Conservation (phyloP, 2,888 invertebrate genomes). For the Amphiduros pacificus region DNA sequence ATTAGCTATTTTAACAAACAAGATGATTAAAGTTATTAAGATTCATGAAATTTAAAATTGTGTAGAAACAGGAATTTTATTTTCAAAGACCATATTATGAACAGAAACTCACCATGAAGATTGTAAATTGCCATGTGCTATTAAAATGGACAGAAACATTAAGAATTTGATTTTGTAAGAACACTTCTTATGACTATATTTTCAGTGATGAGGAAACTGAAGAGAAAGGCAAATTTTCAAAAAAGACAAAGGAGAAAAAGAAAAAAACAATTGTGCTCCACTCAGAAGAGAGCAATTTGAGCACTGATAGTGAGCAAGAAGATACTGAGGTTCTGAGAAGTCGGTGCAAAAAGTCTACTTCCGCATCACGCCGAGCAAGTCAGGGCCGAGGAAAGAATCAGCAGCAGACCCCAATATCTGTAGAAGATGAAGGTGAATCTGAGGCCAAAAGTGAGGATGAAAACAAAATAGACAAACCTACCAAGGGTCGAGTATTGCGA, state of each 20-base stretch:
- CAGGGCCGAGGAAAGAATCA: neutral
- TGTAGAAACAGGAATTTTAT: no score
- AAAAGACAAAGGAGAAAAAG: neutral
- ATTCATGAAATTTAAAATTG: no score
- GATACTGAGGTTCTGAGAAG: neutral
- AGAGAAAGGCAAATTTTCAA: neutral
- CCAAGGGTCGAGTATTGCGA: no score
- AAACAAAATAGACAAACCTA: conserved; percentile 2
- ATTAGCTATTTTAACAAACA: no score
- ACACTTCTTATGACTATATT: no score
- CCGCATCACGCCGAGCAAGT: neutral
- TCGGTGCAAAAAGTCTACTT: neutral
- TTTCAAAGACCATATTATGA: no score
- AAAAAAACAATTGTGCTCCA: neutral
- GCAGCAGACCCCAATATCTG: neutral
- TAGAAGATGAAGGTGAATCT: neutral
- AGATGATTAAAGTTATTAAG: no score
- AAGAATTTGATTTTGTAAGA: no score
- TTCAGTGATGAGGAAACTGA: no score
- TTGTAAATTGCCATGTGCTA: no score
- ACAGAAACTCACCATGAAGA: no score
- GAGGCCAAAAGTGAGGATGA: neutral
- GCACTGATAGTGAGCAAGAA: neutral
- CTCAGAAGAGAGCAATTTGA: neutral
- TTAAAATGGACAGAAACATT: no score